Base-by-base conservation (phyloP, 2,113 vertebrate species). In the Charina bottae region DNA sequence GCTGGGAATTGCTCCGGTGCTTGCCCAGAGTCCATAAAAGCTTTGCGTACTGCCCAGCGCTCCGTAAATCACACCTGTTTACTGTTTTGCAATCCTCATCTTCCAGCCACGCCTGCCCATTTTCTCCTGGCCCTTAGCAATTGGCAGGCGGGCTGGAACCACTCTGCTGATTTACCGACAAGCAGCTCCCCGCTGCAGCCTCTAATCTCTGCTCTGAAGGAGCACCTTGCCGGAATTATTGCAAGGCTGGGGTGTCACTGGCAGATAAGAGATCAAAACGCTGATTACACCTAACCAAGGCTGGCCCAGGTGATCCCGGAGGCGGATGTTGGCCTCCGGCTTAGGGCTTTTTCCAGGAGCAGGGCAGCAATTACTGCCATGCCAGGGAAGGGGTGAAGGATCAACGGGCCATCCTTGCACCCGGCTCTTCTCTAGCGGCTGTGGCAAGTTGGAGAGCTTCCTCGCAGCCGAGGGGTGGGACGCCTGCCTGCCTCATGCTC, bases 251-350 rank as follows among this genome's bases (percentile, higher is more conserved):
- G 93, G 64, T 1, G 8, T 84, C 5, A 3, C 87, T 93, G n/a
- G 1, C 4, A 9, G 94, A 37, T 91, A 87, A 59, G 88, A 53
- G 62, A 84, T 0, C 0, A 92, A 93, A 88, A 62, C 90, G 21
- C 23, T 94, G 93, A 93, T 94, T 94, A 90, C 37, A 87, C 91
- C 83, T 93, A 90, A 89, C 87, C 5, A n/a, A 90, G 91, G 72
- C 86, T 2, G 91, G 55, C 55, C 21, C 6, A 0, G 88, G 86
- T 15, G 68, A 89, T 93, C 92, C 54, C 37, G 6, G 72, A 91
- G 33, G 42, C 23, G 33, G 23, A 62, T 21, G 21, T 12, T 94
- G 64, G 55, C 90, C 94, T 90, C 90, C 21, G 26, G 53, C 83
- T 49, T 49, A 49, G 58, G 37, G 42, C 88, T 92, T 85, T 37